phyloP scores from a whole-genome alignment of 2,113 vertebrate species.

The Piprites chloris region DNA sequence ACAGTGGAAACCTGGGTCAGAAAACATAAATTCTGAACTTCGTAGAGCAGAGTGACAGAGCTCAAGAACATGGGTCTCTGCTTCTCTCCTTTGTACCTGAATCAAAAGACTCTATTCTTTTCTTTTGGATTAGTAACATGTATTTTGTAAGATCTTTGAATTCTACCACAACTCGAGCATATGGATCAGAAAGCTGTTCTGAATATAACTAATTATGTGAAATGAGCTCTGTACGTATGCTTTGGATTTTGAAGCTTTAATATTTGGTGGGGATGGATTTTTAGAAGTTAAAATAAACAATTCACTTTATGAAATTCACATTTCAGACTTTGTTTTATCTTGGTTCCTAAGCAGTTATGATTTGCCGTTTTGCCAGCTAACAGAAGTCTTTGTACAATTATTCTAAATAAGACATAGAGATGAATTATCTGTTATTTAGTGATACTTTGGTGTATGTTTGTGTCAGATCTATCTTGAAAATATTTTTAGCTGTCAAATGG shows the following conservation, averaged over 20 bases:
- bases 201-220: conserved; percentile 1
- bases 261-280: background rate
- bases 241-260: conserved; percentile 25
- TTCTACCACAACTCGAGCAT: background rate
- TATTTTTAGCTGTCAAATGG: background rate
- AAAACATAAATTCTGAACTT: background rate
- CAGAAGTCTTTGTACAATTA: background rate
- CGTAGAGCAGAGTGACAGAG: background rate
- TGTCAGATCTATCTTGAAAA: background rate
- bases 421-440: background rate
- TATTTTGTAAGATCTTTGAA: background rate
- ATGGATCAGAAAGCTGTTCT: conserved; percentile 16
- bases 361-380: background rate
- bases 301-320: background rate
- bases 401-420: background rate
- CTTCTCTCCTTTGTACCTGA: background rate
- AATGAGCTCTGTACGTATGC: background rate
- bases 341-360: background rate
- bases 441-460: background rate
- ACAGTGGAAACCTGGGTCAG: background rate
- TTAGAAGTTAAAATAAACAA: background rate
- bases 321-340: background rate
- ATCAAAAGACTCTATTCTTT: background rate
- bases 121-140: background rate
- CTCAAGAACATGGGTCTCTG: background rate